A percentile compares a stretch with the other conserved stretches of the same genome.
Evolutionary conservation across 2,888 invertebrate genomes (phyloP).

Genomic region (Eudemis profundana): DNA sequence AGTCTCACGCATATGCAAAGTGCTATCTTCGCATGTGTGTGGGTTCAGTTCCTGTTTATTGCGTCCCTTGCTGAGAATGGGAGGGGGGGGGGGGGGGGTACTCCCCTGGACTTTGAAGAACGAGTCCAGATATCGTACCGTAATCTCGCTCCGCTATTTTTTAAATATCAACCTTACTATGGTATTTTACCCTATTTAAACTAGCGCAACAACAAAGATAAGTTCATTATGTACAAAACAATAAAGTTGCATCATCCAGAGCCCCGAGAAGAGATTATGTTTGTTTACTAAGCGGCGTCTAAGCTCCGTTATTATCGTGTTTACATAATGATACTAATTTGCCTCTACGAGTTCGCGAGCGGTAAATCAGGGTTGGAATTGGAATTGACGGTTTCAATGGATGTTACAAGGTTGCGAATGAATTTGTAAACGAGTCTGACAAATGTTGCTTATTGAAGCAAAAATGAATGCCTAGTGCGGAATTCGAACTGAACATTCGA

Average conservation of each 20-base stretch:
- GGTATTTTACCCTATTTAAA: background rate
- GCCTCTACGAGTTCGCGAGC: background rate
- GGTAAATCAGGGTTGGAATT: too few species aligned
- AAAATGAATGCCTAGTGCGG: too few species aligned
- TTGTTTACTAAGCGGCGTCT: constrained; percentile 20
- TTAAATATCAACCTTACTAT: background rate
- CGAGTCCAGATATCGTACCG: background rate
- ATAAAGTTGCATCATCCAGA: constrained; percentile 25
- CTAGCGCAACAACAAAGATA: constrained; percentile 1
- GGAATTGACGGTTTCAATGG: background rate
- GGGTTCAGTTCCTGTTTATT: too few species aligned
- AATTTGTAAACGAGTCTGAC: too few species aligned
- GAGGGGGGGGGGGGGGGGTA: too few species aligned
- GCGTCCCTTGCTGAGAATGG: too few species aligned
- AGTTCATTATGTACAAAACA: background rate
- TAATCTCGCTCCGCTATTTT: background rate
- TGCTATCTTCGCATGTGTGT: too few species aligned
- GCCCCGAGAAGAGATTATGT: constrained; percentile 5
- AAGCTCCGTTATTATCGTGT: constrained; percentile 17
- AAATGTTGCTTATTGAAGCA: too few species aligned
- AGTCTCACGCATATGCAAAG: too few species aligned
- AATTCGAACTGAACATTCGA: too few species aligned
- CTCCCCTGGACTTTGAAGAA: too few species aligned
- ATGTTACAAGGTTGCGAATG: background rate
- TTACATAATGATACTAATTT: constrained; percentile 16